Conservation (phyloP, 2,797 vertebrate genomes). For the Eospalax fontanierii region DNA sequence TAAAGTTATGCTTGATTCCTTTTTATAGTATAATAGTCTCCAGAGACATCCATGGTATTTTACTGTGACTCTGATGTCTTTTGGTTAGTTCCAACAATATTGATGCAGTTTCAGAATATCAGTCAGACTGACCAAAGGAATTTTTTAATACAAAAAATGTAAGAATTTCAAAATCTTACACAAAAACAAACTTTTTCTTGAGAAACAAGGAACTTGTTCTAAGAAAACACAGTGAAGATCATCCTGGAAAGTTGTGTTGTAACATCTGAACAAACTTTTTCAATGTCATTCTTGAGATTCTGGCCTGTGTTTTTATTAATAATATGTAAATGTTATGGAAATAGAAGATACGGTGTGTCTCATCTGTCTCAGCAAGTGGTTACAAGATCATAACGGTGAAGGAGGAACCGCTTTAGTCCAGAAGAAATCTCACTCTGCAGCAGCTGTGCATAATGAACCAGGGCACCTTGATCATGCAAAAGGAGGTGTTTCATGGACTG, state of each 20-base stretch:
- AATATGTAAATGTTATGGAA: conserved; percentile 81
- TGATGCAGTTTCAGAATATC: conserved; percentile 16
- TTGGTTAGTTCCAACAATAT: conserved; percentile 45
- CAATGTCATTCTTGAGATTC: conserved; percentile 68
- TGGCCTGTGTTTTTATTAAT: conserved; percentile 75
- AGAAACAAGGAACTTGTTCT: conserved; percentile 21
- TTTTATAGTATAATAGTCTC: conserved; percentile 56
- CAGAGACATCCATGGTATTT: conserved; percentile 56
- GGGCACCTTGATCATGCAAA: conserved; percentile 33
- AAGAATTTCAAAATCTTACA: not conserved
- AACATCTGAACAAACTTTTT: conserved; percentile 76
- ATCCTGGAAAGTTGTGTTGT: conserved; percentile 43
- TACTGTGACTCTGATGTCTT: conserved; percentile 55
- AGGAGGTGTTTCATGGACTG: not conserved
- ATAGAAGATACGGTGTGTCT: conserved; percentile 59
- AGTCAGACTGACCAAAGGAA: conserved; percentile 19
- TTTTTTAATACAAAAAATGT: not conserved
- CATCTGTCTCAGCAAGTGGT: conserved; percentile 66
- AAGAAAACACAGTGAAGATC: conserved; percentile 11
- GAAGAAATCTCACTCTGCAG: conserved; percentile 59
- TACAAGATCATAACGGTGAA: conserved; percentile 71
- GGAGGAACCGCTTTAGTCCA: conserved; percentile 35
- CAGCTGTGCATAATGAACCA: conserved; percentile 56
- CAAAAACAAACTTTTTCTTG: conserved; percentile 14
- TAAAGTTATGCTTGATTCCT: conserved; percentile 41